phyloP scores from a whole-genome alignment of 1,140 invertebrate species.

The Drosophila nebulosa region DNA sequence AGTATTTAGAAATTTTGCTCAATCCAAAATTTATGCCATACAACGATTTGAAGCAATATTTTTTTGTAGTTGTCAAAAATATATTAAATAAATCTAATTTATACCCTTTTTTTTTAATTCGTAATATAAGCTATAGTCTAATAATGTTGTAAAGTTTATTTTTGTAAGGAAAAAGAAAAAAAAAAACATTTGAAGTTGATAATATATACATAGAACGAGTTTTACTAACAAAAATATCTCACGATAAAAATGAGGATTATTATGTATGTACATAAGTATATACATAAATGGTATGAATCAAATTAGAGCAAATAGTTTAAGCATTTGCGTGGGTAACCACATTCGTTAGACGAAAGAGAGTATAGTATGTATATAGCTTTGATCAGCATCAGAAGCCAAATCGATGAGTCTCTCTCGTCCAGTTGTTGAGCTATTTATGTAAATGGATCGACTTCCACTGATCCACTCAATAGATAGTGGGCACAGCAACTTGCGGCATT shows the following conservation, averaged over 20 bases:
- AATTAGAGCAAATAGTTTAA: too few species aligned
- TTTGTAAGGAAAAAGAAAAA: conserved; percentile 6
- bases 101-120: not conserved
- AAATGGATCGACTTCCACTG: too few species aligned
- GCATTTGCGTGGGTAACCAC: too few species aligned
- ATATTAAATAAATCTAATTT: conserved; percentile 6
- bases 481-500: too few species aligned
- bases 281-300: too few species aligned
- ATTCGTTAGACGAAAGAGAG: too few species aligned
- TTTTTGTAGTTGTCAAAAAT: not conserved
- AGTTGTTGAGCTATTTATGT: too few species aligned
- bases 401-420: too few species aligned
- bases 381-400: too few species aligned
- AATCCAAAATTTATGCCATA: conserved; percentile 36
- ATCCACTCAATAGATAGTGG: too few species aligned
- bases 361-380: too few species aligned
- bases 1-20: conserved; percentile 28
- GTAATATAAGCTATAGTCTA: conserved; percentile 1
- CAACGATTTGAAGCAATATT: conserved; percentile 4
- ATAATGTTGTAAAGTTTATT: conserved; percentile 12
- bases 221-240: conserved; percentile 32
- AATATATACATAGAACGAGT: conserved; percentile 20
- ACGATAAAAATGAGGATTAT: not conserved
- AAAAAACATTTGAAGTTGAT: not conserved
- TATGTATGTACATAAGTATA: not conserved